Percentiles rank a stretch among this genome's conserved stretches.
These are phyloP conservation scores for Drosophila punjabiensis DNA, from an alignment of 1,140 invertebrate genomes.

Conservation along the genomic window DNA sequence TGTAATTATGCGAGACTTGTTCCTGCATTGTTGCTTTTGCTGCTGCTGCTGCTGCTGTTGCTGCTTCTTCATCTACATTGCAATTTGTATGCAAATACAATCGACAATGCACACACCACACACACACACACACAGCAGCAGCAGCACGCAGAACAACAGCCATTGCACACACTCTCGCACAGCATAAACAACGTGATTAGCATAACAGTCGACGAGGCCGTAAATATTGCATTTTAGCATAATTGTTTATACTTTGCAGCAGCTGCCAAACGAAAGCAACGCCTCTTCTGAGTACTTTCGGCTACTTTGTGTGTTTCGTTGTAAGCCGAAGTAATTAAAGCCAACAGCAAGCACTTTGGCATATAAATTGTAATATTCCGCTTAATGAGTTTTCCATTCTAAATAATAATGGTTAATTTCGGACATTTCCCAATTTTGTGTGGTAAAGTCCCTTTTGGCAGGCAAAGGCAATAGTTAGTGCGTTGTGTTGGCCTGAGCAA, in stretches of 20 bases:
- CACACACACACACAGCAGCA: conserved; percentile 28
- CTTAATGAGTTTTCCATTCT: conserved; percentile 37
- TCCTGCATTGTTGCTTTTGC: conserved; percentile 43
- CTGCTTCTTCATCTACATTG: conserved; percentile 76
- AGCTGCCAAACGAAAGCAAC: conserved; percentile 61
- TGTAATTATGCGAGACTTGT: conserved; percentile 74
- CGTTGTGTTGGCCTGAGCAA: background rate
- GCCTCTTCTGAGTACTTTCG: conserved; percentile 43
- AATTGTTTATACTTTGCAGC: conserved; percentile 80
- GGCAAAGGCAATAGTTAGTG: background rate
- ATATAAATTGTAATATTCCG: conserved; percentile 40
- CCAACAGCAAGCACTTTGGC: conserved; percentile 24
- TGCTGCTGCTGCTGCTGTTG: conserved; percentile 39
- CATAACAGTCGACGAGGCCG: conserved; percentile 74
- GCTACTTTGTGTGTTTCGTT: conserved; percentile 34
- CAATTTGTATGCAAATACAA: conserved; percentile 83
- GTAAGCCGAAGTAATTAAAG: conserved; percentile 52
- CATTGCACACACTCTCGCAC: conserved; percentile 8
- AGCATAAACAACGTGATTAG: conserved; percentile 67
- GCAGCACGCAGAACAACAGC: conserved; percentile 14
- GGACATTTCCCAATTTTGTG: conserved; percentile 22
- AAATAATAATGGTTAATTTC: conserved; percentile 28
- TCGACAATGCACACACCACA: conserved; percentile 63
- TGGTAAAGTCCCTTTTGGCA: background rate
- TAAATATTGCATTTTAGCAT: conserved; percentile 83